phyloP scores from a whole-genome alignment of 1,140 invertebrate genomes.

The Lysiphlebus fabarum region DNA sequence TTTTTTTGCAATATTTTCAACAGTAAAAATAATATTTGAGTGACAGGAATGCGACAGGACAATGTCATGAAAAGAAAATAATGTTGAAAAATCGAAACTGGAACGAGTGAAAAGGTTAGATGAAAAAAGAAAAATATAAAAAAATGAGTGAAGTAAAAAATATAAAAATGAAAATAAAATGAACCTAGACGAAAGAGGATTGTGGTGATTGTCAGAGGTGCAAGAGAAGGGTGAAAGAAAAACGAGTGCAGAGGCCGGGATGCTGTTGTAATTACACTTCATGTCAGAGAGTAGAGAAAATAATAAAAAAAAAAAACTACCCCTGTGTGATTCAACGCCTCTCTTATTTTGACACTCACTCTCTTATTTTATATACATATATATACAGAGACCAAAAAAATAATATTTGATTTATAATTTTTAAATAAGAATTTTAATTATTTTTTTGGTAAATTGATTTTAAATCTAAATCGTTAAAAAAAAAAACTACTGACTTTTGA shows the following conservation, averaged over 20 bases:
- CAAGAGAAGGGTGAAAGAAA: background rate
- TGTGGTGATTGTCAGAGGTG: background rate
- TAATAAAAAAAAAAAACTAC: background rate
- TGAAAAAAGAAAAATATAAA: too few relatives aligned
- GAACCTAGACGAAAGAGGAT: background rate
- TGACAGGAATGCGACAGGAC: background rate
- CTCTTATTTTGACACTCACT: background rate
- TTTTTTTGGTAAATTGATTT: too few relatives aligned
- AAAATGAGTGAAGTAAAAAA: too few relatives aligned
- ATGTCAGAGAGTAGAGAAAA: background rate
- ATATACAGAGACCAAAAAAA: background rate
- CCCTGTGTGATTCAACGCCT: background rate
- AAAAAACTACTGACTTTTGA: too few relatives aligned
- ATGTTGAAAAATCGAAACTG: constrained; percentile 1
- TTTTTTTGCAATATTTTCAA: background rate
- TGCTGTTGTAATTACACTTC: constrained; percentile 3
- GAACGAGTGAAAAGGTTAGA: constrained; percentile 1
- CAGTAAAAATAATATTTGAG: background rate
- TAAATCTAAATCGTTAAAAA: too few relatives aligned
- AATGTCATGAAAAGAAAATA: too few relatives aligned
- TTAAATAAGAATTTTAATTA: too few relatives aligned
- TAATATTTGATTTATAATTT: constrained; percentile 2
- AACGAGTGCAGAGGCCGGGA: background rate
- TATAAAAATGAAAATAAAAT: background rate
- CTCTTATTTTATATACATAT: too few relatives aligned